Conservation (phyloP, 2,113 vertebrate genomes). For the Boulengeromyrus knoepffleri region DNA sequence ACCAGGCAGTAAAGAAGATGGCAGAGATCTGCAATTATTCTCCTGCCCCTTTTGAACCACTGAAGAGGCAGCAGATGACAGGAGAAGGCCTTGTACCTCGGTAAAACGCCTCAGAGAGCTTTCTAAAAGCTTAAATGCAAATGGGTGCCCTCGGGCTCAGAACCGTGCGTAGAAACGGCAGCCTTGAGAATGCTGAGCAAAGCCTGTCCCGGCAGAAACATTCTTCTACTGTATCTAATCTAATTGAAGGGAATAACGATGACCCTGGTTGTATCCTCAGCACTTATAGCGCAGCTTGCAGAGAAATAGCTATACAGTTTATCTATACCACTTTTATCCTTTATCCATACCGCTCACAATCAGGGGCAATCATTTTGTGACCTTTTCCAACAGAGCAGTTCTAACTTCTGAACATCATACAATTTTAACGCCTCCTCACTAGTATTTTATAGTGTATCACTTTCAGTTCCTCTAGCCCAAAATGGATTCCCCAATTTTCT, state of each 20-base stretch:
- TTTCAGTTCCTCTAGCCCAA: neutral
- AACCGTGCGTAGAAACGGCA: neutral
- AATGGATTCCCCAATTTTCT: neutral
- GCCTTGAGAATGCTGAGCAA: neutral
- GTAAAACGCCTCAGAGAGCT: neutral
- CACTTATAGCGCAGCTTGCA: neutral
- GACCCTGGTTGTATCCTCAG: neutral
- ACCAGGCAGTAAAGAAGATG: neutral
- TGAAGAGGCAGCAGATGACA: neutral
- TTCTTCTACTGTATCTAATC: neutral
- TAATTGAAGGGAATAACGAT: slow-evolving; percentile 7
- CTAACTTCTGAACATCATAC: neutral
- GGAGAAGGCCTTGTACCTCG: neutral
- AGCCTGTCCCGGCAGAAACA: neutral
- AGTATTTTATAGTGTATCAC: neutral
- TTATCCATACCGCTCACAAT: slow-evolving; percentile 1
- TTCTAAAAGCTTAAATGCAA: slow-evolving; percentile 12
- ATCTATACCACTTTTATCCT: neutral
- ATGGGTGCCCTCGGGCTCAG: neutral
- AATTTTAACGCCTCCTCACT: neutral
- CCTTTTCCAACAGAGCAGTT: neutral
- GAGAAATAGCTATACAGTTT: neutral
- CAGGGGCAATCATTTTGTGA: neutral
- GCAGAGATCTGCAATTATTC: neutral
- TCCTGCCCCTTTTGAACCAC: neutral